A percentile compares a stretch with the other conserved stretches of the same genome.
Evolutionary conservation across 2,113 vertebrate species (phyloP).

Genomic region (Eurypyga helias): DNA sequence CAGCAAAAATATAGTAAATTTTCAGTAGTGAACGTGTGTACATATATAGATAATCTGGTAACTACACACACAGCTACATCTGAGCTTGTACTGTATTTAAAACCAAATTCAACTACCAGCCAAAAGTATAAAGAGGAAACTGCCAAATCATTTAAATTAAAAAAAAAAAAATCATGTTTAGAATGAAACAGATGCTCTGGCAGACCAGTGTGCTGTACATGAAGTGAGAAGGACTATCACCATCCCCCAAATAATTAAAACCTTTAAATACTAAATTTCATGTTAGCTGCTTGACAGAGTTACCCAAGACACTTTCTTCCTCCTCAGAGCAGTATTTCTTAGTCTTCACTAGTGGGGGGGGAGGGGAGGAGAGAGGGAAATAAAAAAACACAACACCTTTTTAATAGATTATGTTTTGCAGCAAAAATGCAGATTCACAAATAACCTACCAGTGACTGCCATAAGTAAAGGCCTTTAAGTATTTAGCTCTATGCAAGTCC

Average conservation of each 20-base stretch:
- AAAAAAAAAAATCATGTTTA: neutral
- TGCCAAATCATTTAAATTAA: neutral
- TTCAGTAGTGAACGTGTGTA: neutral
- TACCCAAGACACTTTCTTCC: neutral
- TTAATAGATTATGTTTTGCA: neutral
- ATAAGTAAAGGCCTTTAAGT: neutral
- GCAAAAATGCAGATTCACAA: neutral
- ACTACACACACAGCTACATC: neutral
- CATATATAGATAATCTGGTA: neutral
- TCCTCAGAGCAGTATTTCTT: neutral
- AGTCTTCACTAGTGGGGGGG: accelerated
- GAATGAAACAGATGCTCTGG: neutral
- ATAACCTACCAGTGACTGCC: neutral
- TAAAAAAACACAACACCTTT: neutral
- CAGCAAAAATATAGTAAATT: constrained; percentile 64
- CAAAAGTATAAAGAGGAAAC: neutral
- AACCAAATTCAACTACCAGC: neutral
- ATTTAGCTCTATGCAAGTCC: neutral
- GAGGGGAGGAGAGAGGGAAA: neutral
- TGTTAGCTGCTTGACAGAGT: neutral
- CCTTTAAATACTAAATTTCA: neutral
- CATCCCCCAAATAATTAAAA: neutral
- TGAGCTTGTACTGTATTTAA: neutral
- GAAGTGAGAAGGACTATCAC: neutral
- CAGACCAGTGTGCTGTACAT: neutral